Conservation (phyloP, 2,797 vertebrate species). For the Sciurus vulgaris region DNA sequence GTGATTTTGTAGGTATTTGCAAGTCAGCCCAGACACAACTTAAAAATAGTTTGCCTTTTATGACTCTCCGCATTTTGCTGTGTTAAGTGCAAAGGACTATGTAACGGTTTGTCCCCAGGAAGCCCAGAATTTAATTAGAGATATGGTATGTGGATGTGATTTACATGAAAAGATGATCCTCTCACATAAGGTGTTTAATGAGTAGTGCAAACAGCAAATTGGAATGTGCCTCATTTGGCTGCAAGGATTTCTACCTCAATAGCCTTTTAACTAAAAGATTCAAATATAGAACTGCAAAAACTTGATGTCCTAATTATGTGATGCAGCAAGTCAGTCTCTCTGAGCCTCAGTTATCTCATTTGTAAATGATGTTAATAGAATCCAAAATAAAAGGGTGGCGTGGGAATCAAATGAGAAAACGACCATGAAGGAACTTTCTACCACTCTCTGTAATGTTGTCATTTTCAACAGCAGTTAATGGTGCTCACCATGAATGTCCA, state of each 20-base stretch:
- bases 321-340: background rate
- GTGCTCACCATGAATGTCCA: background rate
- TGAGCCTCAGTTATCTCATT: background rate
- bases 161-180: background rate
- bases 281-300: slow-evolving; percentile 1
- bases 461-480: background rate
- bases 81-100: background rate
- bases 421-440: background rate
- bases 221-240: background rate
- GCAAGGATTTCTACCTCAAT: background rate
- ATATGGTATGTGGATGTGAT: background rate
- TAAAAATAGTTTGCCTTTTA: background rate
- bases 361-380: slow-evolving; percentile 20
- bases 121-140: background rate
- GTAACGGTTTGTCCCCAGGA: background rate
- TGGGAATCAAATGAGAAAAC: slow-evolving; percentile 13
- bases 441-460: background rate
- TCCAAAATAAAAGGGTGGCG: background rate
- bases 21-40: background rate
- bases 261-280: slow-evolving; percentile 28
- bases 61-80: background rate
- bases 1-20: background rate
- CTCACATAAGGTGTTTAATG: background rate
- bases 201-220: slow-evolving; percentile 41
- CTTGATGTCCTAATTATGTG: background rate